Conservation (phyloP, 2,888 invertebrate species). For the Gibbula magus region DNA sequence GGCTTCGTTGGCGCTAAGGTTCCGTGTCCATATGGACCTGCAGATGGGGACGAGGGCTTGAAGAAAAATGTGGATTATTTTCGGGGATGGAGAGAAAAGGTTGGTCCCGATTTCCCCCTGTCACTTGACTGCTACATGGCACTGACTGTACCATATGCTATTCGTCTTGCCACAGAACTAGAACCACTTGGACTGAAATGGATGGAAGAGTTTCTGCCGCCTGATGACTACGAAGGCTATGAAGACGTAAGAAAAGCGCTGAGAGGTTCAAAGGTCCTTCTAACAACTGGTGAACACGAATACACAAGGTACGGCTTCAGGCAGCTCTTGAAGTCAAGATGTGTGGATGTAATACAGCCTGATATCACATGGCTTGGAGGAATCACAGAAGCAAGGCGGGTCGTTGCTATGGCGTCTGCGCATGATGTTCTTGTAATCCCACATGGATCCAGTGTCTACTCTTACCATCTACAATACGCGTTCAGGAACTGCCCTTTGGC, state of each 20-base stretch:
- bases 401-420: constrained; percentile 71
- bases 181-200: constrained; percentile 69
- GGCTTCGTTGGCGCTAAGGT: constrained; percentile 71
- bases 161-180: constrained; percentile 63
- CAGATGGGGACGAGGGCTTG: constrained; percentile 68
- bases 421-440: constrained; percentile 69
- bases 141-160: constrained; percentile 66
- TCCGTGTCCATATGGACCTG: constrained; percentile 70
- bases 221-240: constrained; percentile 70
- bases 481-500: constrained; percentile 71
- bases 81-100: constrained; percentile 66
- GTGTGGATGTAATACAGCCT: constrained; percentile 72
- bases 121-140: constrained; percentile 73
- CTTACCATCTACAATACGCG: constrained; percentile 72
- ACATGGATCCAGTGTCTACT: constrained; percentile 72
- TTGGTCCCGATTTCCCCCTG: constrained; percentile 70
- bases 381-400: constrained; percentile 69
- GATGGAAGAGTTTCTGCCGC: constrained; percentile 72
- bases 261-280: constrained; percentile 60
- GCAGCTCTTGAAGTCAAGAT: constrained; percentile 63
- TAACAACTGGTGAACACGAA: constrained; percentile 72
- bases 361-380: constrained; percentile 74
- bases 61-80: constrained; percentile 67
- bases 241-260: constrained; percentile 59
- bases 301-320: constrained; percentile 71